A percentile compares a stretch with the other conserved stretches of the same genome.
Evolutionary conservation across 37 sponge, comb jelly and placozoan species (phyloP).

Genomic region (Aplysina aerophoba): DNA sequence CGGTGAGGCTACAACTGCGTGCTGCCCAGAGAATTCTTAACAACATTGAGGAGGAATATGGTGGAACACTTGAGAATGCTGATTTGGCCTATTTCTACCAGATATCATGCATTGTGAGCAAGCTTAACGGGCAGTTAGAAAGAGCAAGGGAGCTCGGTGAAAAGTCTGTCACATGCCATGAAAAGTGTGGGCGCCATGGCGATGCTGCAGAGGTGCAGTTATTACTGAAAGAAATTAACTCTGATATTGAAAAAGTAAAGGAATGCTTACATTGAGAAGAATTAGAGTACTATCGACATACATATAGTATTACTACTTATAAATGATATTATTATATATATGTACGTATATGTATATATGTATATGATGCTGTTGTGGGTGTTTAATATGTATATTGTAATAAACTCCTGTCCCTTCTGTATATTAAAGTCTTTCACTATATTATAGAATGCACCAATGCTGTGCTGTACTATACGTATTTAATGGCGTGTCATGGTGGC

Average conservation of each 20-base stretch:
- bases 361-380: too few relatives aligned
- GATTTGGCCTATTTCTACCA: slow-evolving; percentile 12
- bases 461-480: too few relatives aligned
- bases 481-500: too few relatives aligned
- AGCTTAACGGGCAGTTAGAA: background rate
- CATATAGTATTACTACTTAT: slow-evolving; percentile 13
- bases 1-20: background rate
- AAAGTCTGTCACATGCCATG: background rate
- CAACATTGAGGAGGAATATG: background rate
- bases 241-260: background rate
- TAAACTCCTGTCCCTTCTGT: too few relatives aligned
- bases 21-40: background rate
- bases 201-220: slow-evolving; percentile 16
- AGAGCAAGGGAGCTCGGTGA: slow-evolving; percentile 1
- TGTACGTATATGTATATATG: too few relatives aligned
- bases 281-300: too few relatives aligned
- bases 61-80: background rate
- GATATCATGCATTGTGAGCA: background rate
- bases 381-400: too few relatives aligned
- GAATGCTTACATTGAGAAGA: too few relatives aligned
- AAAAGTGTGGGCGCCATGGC: slow-evolving; percentile 15
- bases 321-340: too few relatives aligned
- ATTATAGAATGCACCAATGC: too few relatives aligned
- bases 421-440: too few relatives aligned
- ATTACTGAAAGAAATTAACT: background rate